Evolutionary conservation across 2,888 invertebrate genomes (phyloP), one percentile per base, ranked within the genome.

Genomic region (Euphydryas editha): DNA sequence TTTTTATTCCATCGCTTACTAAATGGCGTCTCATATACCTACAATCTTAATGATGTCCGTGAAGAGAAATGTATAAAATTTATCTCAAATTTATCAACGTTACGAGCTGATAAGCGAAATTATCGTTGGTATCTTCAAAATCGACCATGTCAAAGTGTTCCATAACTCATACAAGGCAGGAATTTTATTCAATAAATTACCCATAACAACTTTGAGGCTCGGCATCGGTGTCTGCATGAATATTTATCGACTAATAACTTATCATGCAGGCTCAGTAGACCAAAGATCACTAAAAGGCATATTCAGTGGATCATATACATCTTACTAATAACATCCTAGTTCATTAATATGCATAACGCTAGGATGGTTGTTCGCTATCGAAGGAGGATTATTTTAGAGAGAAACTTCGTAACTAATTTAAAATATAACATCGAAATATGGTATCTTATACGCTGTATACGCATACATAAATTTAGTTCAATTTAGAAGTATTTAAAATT

Each of bases 281-380:
- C 76, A 76, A 68, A 76, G 73, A 78, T 76, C 78, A 75, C 73
- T 74, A 78, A 76, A 77, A 78, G 72, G 78, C 72, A 75, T 72
- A 71, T 72, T 73, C 74, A 71, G 63, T 73, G 68, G 71, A 73
- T 80, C 79, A 83, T 78, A 82, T 80, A 81, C 76, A 77, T 75
- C 69, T 64, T 59, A 69, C 69, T 84, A 84, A 84, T 86, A 86
- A 82, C 81, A 84, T 81, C 80, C 80, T 75, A 76, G 75, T 79
- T 84, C 80, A 88, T 90, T 86, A 91, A 88, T 88, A 91, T 91
- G 87, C 86, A 90, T 88, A 85, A 80, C 86, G 83, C 81, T 77
- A 79, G 82, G 82, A 83, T 84, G 82, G 79, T 83, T 81, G 85
- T 86, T 85, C 80, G 81, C 79, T 86, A 82, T 85, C 73, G 86